These are phyloP conservation scores for Lithosia quadra DNA, from an alignment of 2,888 invertebrate genomes.

Conservation along the genomic window DNA sequence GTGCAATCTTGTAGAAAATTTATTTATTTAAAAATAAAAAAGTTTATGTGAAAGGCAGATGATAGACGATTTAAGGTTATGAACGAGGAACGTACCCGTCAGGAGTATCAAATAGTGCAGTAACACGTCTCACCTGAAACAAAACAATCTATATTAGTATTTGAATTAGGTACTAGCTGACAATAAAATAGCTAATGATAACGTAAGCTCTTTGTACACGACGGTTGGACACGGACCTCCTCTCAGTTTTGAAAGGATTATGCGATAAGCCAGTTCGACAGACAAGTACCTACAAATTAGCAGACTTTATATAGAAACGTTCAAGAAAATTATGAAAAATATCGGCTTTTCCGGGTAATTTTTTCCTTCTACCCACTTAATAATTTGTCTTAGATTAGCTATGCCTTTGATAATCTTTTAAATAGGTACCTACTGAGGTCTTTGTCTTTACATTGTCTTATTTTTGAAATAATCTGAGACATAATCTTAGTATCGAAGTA, in stretches of 20 bases:
- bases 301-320: background rate
- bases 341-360: background rate
- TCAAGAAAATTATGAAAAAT: background rate
- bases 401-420: no score
- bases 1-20: no score
- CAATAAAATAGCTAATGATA: background rate
- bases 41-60: no score
- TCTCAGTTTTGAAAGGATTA: background rate
- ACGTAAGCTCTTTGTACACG: background rate
- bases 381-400: background rate
- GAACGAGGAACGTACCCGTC: conserved; percentile 35
- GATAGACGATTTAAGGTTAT: background rate
- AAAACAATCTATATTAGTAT: conserved; percentile 48
- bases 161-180: background rate
- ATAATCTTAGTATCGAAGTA: no score
- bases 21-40: no score
- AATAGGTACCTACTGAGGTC: no score
- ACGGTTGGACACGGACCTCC: background rate
- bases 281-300: background rate
- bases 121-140: conserved; percentile 65
- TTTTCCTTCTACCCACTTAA: background rate
- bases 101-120: conserved; percentile 23
- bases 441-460: no score
- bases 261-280: background rate
- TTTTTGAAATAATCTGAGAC: no score